Evolutionary conservation across 2,797 vertebrate species (phyloP).

Genomic region (Lacerta viridis): DNA sequence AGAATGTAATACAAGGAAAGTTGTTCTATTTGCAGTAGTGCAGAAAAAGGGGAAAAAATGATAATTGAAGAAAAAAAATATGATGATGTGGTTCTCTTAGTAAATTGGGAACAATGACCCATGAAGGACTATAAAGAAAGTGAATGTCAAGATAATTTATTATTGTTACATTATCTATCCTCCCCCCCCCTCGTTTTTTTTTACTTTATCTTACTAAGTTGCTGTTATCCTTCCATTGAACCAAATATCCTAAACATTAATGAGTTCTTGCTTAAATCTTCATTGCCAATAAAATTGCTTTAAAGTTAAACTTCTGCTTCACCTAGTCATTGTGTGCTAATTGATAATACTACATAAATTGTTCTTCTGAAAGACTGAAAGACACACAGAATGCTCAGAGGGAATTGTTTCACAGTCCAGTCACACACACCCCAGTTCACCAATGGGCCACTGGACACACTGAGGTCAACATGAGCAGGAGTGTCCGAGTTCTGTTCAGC

Average conservation of each 20-base stretch:
- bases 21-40: constrained; percentile 78
- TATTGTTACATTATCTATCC: constrained; percentile 86
- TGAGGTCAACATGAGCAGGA: not conserved
- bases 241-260: constrained; percentile 77
- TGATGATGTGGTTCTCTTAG: constrained; percentile 88
- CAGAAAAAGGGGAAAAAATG: constrained; percentile 76
- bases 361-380: constrained; percentile 18
- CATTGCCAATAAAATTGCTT: constrained; percentile 32
- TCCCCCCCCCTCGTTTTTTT: constrained; percentile 75
- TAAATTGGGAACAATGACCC: constrained; percentile 90
- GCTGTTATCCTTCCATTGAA: constrained; percentile 75
- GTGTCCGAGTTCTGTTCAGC: not conserved
- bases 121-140: constrained; percentile 88
- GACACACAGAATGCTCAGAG: not conserved
- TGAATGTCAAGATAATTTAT: constrained; percentile 91
- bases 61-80: constrained; percentile 85
- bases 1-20: constrained; percentile 63
- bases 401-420: constrained; percentile 37
- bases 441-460: not conserved
- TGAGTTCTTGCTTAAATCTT: constrained; percentile 65
- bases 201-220: constrained; percentile 82
- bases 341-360: constrained; percentile 42
- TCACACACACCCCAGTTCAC: not conserved
- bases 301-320: constrained; percentile 43
- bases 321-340: not conserved